Base-by-base conservation (phyloP, 2,113 vertebrate species). In the Labeo rohita region DNA sequence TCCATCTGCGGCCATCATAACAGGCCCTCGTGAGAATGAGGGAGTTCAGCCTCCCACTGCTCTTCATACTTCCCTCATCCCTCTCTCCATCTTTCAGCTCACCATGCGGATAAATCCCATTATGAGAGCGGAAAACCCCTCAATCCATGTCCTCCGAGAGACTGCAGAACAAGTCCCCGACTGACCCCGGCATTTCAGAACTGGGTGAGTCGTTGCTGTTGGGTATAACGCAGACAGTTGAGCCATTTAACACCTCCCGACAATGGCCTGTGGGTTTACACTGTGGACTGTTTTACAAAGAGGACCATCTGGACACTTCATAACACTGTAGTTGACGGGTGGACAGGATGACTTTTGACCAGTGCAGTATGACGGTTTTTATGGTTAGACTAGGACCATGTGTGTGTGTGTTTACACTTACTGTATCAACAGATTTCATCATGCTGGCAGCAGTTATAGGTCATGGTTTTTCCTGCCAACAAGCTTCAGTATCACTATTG, bases 91-190 rank as follows among this genome's bases (percentile, higher is more conserved):
- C 75, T 61, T 75, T 49, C 73, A 72, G 63, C 39, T 76, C 65
- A 56, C 49, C 76, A 56, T 66, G 61, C 34, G 23, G 63, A 84
- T 65, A 84, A 84, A 87, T 87, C 50, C 45, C 74, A 84, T 84
- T 79, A 87, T 61, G 43, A 59, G 52, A 52, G 74, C 21, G 74
- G 21, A 75, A 70, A 47, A 59, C 49, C 72, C 45, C 16, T 83
- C 61, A 54, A 23, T 79, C 73, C 81, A 45, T 91, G 84, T 93
- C 91, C 61, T 54, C 43, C 2, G 52, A 61, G n/a, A 77, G 11
- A 54, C 84, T 47, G 73, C 80, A 28, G 16, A 78, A 70, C 65
- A 72, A 68, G 84, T 72, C 86, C 80, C 81, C n/a, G 52, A 59
- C 63, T 83, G 63, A 83, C 59, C 61, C 50, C 56, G 36, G 77